Evolutionary conservation across 2,113 vertebrate genomes (phyloP).

Genomic region (Chlamydotis undulata): DNA sequence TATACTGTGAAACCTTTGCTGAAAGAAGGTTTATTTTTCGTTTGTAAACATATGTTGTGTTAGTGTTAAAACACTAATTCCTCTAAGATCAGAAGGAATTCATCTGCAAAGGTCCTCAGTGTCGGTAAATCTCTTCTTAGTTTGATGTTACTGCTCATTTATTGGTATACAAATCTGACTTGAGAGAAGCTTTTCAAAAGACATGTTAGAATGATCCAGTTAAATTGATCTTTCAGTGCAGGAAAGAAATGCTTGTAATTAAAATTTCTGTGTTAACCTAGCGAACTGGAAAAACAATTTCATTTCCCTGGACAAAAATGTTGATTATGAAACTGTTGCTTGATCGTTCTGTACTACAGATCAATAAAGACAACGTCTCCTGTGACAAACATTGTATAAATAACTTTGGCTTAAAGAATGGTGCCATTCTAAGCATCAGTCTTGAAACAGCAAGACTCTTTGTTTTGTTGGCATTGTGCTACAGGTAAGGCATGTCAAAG

Average conservation of each 20-base stretch:
- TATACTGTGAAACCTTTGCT: slow-evolving; percentile 50
- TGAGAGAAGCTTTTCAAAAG: slow-evolving; percentile 32
- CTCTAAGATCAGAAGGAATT: slow-evolving; percentile 13
- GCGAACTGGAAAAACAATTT: slow-evolving; percentile 49
- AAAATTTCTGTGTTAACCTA: neutral
- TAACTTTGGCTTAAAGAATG: neutral
- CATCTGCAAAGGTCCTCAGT: slow-evolving; percentile 6
- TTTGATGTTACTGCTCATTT: slow-evolving; percentile 23
- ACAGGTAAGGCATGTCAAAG: neutral
- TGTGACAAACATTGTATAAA: slow-evolving; percentile 1
- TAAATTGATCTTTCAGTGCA: neutral
- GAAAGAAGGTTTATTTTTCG: neutral
- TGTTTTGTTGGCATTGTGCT: neutral
- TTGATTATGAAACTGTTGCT: slow-evolving; percentile 26
- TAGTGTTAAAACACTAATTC: slow-evolving; percentile 26
- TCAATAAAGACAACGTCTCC: slow-evolving; percentile 27
- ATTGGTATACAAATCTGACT: neutral
- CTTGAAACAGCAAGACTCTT: neutral
- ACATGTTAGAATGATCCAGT: neutral
- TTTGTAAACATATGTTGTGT: neutral
- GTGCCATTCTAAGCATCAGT: neutral
- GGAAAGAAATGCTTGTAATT: slow-evolving; percentile 20
- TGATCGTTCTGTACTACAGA: slow-evolving; percentile 26
- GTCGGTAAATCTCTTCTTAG: slow-evolving; percentile 2
- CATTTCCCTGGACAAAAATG: neutral